Evolutionary conservation across 2,113 vertebrate genomes (phyloP).

Genomic region (Larimichthys crocea): DNA sequence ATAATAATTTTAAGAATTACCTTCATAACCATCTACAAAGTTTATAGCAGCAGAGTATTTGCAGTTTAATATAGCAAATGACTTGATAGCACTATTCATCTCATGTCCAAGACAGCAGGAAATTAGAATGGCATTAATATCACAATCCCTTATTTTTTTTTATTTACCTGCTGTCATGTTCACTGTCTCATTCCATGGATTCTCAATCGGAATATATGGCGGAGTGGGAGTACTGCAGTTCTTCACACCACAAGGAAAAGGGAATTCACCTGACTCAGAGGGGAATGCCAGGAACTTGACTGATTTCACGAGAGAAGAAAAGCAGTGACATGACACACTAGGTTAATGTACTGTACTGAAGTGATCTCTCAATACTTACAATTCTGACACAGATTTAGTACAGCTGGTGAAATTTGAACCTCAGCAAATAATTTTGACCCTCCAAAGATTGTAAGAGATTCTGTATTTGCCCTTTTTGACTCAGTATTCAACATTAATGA

Average conservation of each 20-base stretch:
- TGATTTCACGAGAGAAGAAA: conserved; percentile 44
- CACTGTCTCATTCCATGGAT: conserved; percentile 62
- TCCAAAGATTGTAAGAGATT: not conserved
- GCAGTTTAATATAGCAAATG: not conserved
- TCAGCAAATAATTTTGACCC: not conserved
- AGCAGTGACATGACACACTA: not conserved
- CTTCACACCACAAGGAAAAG: conserved; percentile 57
- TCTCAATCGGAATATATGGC: conserved; percentile 51
- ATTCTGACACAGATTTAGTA: not conserved
- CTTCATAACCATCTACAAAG: not conserved
- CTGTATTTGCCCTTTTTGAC: not conserved
- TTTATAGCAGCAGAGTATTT: not conserved
- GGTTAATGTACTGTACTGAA: not conserved
- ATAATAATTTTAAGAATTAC: not conserved
- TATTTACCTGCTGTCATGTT: conserved; percentile 69
- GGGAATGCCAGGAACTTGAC: conserved; percentile 80
- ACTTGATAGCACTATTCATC: not conserved
- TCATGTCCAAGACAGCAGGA: not conserved
- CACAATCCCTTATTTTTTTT: not conserved
- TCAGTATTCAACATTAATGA: not conserved
- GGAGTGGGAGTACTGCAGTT: conserved; percentile 68
- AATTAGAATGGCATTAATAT: conserved; percentile 21
- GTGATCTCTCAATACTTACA: not conserved
- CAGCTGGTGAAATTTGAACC: not conserved
- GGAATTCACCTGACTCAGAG: conserved; percentile 9